phyloP scores from a whole-genome alignment of 1,140 invertebrate genomes.

The Dolichoris vasculosae region DNA sequence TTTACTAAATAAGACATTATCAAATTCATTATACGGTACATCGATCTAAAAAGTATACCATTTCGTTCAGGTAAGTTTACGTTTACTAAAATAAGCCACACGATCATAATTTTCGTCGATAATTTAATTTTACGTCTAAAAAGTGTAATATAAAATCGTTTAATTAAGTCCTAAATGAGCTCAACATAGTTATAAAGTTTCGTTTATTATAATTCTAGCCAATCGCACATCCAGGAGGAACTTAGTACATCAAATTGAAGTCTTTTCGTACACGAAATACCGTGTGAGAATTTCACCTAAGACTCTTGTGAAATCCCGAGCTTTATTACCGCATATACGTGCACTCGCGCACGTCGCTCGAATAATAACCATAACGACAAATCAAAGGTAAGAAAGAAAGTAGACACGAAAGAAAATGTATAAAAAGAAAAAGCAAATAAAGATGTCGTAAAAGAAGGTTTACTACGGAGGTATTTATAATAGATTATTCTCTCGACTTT shows the following conservation, averaged over 20 bases:
- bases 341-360: neutral
- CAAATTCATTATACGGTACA: no score
- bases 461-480: neutral
- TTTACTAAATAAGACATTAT: no score
- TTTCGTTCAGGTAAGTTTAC: no score
- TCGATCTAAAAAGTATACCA: no score
- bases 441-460: neutral
- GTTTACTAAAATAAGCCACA: no score
- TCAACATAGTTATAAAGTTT: no score
- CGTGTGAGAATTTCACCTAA: neutral
- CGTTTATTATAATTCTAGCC: neutral
- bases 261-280: neutral
- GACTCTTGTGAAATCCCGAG: neutral
- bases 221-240: neutral
- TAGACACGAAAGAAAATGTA: neutral
- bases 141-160: no score
- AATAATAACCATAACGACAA: constrained; percentile 15
- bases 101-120: no score
- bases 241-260: neutral
- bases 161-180: no score
- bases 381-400: constrained; percentile 17
- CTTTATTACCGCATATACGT: neutral
- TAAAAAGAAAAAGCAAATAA: neutral
- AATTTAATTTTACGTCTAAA: no score
- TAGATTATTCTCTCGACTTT: neutral